Evolutionary conservation across 1,140 invertebrate genomes (phyloP).

Genomic region (Brachionus manjavacas): DNA sequence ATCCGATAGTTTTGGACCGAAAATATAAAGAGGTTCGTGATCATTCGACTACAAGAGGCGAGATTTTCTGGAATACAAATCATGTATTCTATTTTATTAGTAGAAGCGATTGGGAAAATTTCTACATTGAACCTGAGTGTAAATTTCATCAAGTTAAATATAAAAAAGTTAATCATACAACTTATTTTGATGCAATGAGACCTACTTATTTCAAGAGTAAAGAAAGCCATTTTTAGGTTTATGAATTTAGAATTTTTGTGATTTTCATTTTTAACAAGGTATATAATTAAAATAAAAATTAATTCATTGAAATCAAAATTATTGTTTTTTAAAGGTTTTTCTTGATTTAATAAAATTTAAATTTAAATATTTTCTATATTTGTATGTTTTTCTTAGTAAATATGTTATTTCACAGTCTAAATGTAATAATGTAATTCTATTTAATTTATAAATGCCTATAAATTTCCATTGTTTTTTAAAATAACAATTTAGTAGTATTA

Average conservation of each 20-base stretch:
- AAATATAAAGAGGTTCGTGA: conserved; percentile 16
- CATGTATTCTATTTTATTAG: conserved; percentile 34
- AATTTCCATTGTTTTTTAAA: too few species aligned
- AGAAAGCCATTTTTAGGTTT: neutral
- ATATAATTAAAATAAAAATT: neutral
- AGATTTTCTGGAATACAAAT: conserved; percentile 36
- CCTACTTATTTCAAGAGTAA: conserved; percentile 12
- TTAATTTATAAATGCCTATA: too few species aligned
- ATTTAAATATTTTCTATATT: too few species aligned
- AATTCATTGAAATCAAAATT: neutral
- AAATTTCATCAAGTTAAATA: conserved; percentile 34
- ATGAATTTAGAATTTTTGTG: neutral
- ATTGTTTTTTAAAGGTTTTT: too few species aligned
- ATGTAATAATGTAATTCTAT: too few species aligned
- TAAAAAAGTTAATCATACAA: conserved; percentile 31
- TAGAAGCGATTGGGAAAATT: conserved; percentile 29
- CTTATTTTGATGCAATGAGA: conserved; percentile 7
- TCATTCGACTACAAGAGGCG: neutral
- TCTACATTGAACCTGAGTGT: neutral
- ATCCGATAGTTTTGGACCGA: conserved; percentile 3
- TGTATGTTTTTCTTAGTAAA: too few species aligned
- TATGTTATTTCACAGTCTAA: too few species aligned
- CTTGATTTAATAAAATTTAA: too few species aligned
- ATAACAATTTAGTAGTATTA: too few species aligned
- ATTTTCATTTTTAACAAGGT: neutral